These are phyloP conservation scores for Pangasianodon hypophthalmus DNA, from an alignment of 2,113 vertebrate species.

Conservation along the genomic window DNA sequence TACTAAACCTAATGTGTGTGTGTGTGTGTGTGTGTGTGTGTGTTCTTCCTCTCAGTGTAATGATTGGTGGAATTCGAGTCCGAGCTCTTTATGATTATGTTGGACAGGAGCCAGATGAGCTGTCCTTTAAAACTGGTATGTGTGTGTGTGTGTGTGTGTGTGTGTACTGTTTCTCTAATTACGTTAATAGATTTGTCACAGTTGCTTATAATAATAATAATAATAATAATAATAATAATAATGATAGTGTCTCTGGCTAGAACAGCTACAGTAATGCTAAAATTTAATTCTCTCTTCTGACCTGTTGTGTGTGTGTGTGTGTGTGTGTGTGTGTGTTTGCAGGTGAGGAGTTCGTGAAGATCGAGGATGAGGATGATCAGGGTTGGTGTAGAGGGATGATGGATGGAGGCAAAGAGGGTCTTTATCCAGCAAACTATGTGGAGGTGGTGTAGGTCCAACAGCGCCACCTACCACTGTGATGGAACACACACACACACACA, in stretches of 20 bases:
- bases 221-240: conserved; percentile 6
- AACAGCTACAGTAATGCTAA: not conserved
- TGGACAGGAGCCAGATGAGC: conserved; percentile 76
- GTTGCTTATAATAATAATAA: not conserved
- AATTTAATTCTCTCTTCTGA: not conserved
- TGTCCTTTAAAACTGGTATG: conserved; percentile 77
- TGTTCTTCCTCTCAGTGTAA: conserved; percentile 54
- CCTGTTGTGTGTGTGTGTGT: not conserved
- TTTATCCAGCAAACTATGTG: conserved; percentile 83
- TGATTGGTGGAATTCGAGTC: conserved; percentile 73
- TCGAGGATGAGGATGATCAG: conserved; percentile 83
- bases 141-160: conserved; percentile 3
- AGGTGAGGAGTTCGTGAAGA: conserved; percentile 83
- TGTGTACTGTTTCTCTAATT: not conserved
- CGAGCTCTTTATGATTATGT: conserved; percentile 75
- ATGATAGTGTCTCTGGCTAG: not conserved
- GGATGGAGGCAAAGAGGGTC: conserved; percentile 76
- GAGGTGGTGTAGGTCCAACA: conserved; percentile 64
- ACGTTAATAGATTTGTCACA: too few relatives aligned
- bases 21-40: conserved; percentile 18
- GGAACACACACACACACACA: conserved; percentile 18
- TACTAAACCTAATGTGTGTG: not conserved
- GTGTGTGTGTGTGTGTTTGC: conserved; percentile 13
- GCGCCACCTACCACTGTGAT: not conserved
- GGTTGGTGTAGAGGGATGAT: conserved; percentile 84